Base-by-base conservation (phyloP, 2,113 vertebrate genomes). In the Takifugu flavidus region DNA sequence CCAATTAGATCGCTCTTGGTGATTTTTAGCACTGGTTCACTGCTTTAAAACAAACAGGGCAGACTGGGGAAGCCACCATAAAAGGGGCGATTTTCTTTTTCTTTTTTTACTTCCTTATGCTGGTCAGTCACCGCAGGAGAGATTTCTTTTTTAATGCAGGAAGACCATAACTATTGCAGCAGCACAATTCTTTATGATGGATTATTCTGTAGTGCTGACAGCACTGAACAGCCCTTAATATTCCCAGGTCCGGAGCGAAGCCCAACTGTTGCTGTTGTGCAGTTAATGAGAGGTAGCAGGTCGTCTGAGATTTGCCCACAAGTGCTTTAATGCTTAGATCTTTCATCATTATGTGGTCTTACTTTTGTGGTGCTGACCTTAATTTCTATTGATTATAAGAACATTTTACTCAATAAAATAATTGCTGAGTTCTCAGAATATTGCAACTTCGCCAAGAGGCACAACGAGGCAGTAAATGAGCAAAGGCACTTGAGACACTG, bases 121-220 rank as follows among this genome's bases (percentile, higher is more conserved):
- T 67, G 66, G 75, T 70, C 73, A 46, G 13, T 8, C 25, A 49
- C 61, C 53, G 71, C 49, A 46, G 25, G 62, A 31, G 49, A 12
- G 54, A 20, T 43, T 4, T 8, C 10, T 20, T 20, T 52, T 58
- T 47, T 51, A 31, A 53, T 55, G 66, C 44, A 59, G 44, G 55
- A 62, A 56, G 49, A 63, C 14, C 43, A 49, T 54, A 56, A 47
- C 1, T 3, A 51, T 43, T 39, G 50, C 62, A 57, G 64, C 61
- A 60, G 1, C 45, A 62, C 49, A 75, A 47, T 12, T 64, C 49
- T 25, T 50, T 51, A 66, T 56, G 10, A 77, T 28, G 56, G 53
- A 61, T 61, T 52, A 59, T 31, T 4, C 29, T 31, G 29, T 61
- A 62, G 43, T 62, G 65, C 74, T 76, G 62, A 67, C 8, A 5